Base-by-base conservation (phyloP, 2,797 vertebrate genomes). In the Poecilia velifera region DNA sequence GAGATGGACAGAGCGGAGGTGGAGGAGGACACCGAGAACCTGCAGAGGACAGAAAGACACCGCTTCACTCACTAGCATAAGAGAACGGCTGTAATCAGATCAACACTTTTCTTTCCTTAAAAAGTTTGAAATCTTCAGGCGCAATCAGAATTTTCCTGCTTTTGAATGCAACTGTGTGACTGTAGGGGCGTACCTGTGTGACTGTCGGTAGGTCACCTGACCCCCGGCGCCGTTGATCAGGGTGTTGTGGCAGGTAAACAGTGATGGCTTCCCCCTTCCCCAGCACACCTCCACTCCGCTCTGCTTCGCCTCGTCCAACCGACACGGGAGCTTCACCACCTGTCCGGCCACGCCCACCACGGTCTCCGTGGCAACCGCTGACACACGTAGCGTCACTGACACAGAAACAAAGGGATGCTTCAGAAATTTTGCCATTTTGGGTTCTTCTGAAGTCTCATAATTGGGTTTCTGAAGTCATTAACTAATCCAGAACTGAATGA, bases 201-300 rank as follows among this genome's bases (percentile, higher is more conserved):
- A 88, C 53, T 59, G 79, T 86, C 12, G 90, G 81, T 73, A 55
- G 1, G 53, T 94, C 80, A 96, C 76, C 0, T 0, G 78, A 18
- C 36, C 18, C 39, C 94, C 94, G 0, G 95, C 66, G 2, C 91
- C 91, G 59, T 78, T 80, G 80, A 97, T 86, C 71, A 98, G 62
- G 0, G 43, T 1, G 51, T 1, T 49, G 3, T 55, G 12, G 82
- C 97, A 98, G n/a, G 49, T 74, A 0, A 90, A 93, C 3, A 0
- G 0, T 12, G 95, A 93, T 0, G 97, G 96, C 14, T 14, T 0
- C 0, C 75, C 95, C 78, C 80, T 92, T 1, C 97, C 97, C 97
- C 97, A 98, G 90, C 97, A 98, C 82, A 96, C 64, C 7, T 94
- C 93, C 57, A 93, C 89, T 0, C 81, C 36, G 0, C 72, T 80